Base-by-base conservation (phyloP, 2,113 vertebrate species). In the Pluvianellus socialis region DNA sequence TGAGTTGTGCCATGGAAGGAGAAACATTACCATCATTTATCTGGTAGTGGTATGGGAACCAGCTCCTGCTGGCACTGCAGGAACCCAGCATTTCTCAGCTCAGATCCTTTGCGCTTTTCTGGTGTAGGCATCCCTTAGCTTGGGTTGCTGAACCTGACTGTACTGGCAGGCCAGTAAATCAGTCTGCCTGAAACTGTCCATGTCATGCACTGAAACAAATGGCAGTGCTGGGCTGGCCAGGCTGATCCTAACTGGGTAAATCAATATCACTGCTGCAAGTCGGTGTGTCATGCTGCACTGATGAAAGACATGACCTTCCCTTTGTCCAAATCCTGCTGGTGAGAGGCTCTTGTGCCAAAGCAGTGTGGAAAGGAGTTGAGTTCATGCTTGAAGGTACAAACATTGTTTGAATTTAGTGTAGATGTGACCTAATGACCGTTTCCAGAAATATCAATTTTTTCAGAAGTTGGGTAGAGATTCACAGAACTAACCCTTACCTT, bases 261-360 rank as follows among this genome's bases (percentile, higher is more conserved):
- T 45, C 14, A 28, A 71, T 67, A 71, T 44, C n/a, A 20, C 23
- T 44, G 42, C 27, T 62, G 33, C 33, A 62, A 35, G 42, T 62
- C 1, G 2, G 5, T 1, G 1, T 56, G 72, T 24, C 27, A 20
- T 32, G 30, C 35, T 83, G 38, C 3, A 16, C 5, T 50, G 55
- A 56, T 32, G 53, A 40, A 79, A 45, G 9, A 10, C 32, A 40
- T 20, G 28, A 30, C 21, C 42, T 44, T 40, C 33, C 14, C 14
- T 33, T 72, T 65, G 42, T 35, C 30, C n/a, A 84, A 9, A 83
- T 52, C 22, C 33, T 88, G 44, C 13, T 62, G 79, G 15, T 65
- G 44, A 65, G 61, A 79, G 13, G 21, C 4, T 35, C 49, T 88
- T 70, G 33, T 68, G 49, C 33, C 10, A 63, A 73, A 68, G 20